Base-by-base conservation (phyloP, 2,797 vertebrate genomes). In the Peromyscus nudipes region DNA sequence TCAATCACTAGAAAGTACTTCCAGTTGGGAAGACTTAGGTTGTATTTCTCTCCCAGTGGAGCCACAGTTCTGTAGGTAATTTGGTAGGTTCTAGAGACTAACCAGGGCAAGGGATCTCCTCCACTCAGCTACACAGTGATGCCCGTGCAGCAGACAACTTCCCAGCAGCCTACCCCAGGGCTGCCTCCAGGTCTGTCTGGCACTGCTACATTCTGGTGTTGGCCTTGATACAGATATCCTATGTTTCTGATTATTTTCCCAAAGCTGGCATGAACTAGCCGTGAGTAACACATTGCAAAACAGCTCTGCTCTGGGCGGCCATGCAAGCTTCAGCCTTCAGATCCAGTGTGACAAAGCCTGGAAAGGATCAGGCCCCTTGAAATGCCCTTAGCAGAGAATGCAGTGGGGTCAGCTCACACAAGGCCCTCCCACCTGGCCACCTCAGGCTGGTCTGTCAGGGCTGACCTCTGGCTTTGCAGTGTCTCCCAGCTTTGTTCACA, bases 231-330 rank as follows among this genome's bases (percentile, higher is more conserved):
- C 67, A 92, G 76, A 98, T 97, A 96, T 94, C 76, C 91, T 94
- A 69, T 96, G 95, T 96, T 97, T 97, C 92, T 96, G 90, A 96
- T 98, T 97, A 96, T 89, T 96, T 97, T 60, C 88, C 77, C 89
- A 94, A 97, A 94, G 85, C 80, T 97, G 95, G 90, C 94, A 69
- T 76, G 67, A 89, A 90, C 52, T 37, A 95, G 82, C 75, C 80
- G 71, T 96, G 85, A 97, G 40, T 52, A 97, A 93, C 52, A 84
- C 94, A 90, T 85, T 96, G 89, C 97, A 96, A 93, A 96, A 95
- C 62, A 96, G 92, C 43, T 96, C 80, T 75, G 34, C 64, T 92
- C 60, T 62, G 71, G 86, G 71, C 64, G 13, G 40, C 89, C 89
- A 82, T 0, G 16, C 82, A 84, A 95, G 52, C 69, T 95, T 55